Percentiles rank a stretch among this genome's conserved stretches.
Evolutionary conservation across 2,888 invertebrate species (phyloP).

Genomic region (Drosophila sordidula): DNA sequence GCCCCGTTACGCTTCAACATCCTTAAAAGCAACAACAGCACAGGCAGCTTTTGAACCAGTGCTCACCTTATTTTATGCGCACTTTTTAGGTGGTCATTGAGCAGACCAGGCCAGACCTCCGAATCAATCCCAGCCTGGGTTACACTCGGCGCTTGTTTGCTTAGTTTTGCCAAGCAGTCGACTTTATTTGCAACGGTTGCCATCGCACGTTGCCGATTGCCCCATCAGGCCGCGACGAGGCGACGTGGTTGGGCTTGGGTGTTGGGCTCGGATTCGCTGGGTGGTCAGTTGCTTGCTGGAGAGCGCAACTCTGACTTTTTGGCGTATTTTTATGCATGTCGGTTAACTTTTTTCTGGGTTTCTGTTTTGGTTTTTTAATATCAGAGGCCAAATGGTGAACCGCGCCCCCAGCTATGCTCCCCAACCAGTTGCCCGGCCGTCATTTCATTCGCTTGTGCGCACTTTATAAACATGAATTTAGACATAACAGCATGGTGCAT

Average conservation of each 20-base stretch:
- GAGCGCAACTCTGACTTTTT: slow-evolving; percentile 42
- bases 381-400: slow-evolving; percentile 42
- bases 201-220: slow-evolving; percentile 63
- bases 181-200: slow-evolving; percentile 63
- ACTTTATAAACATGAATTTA: slow-evolving; percentile 63
- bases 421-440: slow-evolving; percentile 16
- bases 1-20: slow-evolving; percentile 44
- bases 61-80: slow-evolving; percentile 32
- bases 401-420: slow-evolving; percentile 41
- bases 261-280: slow-evolving; percentile 37
- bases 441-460: slow-evolving; percentile 60
- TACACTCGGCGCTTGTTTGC: slow-evolving; percentile 54
- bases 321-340: slow-evolving; percentile 55
- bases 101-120: slow-evolving; percentile 10
- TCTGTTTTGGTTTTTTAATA: slow-evolving; percentile 47
- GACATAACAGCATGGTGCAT: slow-evolving; percentile 28
- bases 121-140: slow-evolving; percentile 35
- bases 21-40: slow-evolving; percentile 18
- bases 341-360: slow-evolving; percentile 33
- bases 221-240: slow-evolving; percentile 31
- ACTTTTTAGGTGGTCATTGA: slow-evolving; percentile 8
- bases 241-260: slow-evolving; percentile 35
- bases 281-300: slow-evolving; percentile 59
- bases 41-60: slow-evolving; percentile 9
- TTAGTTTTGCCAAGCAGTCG: slow-evolving; percentile 33